A percentile compares a stretch with the other conserved stretches of the same genome.
phyloP scores from a whole-genome alignment of 1,140 invertebrate genomes.

The Nasonia longicornis region DNA sequence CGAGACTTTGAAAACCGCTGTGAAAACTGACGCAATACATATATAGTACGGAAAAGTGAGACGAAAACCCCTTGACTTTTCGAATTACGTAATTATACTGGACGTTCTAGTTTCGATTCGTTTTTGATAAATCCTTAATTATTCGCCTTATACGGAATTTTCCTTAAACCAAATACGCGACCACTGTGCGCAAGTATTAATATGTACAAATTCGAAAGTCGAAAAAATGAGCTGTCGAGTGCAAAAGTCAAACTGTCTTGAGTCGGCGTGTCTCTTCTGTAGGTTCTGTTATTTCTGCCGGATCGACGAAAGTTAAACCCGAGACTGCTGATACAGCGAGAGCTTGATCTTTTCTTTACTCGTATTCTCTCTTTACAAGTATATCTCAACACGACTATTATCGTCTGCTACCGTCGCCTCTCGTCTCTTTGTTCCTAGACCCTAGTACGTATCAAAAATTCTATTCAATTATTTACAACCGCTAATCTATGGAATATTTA shows the following conservation, averaged over 20 bases:
- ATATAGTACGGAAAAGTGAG: slow-evolving; percentile 27
- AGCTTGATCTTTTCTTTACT: slow-evolving; percentile 16
- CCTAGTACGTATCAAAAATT: slow-evolving; percentile 47
- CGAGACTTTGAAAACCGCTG: slow-evolving; percentile 11
- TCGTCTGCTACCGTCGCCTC: neutral
- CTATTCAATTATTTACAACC: slow-evolving; percentile 56
- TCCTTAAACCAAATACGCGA: neutral
- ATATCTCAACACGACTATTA: slow-evolving; percentile 33
- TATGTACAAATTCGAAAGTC: slow-evolving; percentile 54
- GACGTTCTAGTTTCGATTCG: slow-evolving; percentile 40
- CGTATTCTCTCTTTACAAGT: neutral
- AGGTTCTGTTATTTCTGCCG: slow-evolving; percentile 9
- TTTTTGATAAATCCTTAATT: slow-evolving; percentile 5
- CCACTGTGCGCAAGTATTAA: neutral
- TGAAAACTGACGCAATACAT: slow-evolving; percentile 34
- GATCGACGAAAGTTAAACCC: slow-evolving; percentile 27
- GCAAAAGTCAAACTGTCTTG: slow-evolving; percentile 39
- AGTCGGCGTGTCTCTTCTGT: slow-evolving; percentile 29
- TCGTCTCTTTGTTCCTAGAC: slow-evolving; percentile 2
- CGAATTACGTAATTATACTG: slow-evolving; percentile 28
- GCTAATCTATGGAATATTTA: slow-evolving; percentile 52
- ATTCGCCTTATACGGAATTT: neutral
- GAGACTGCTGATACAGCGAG: slow-evolving; percentile 13
- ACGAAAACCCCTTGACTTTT: slow-evolving; percentile 40
- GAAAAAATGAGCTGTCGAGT: slow-evolving; percentile 31